Evolutionary conservation across 2,797 vertebrate genomes (phyloP).

Genomic region (Hemibagrus guttatus): DNA sequence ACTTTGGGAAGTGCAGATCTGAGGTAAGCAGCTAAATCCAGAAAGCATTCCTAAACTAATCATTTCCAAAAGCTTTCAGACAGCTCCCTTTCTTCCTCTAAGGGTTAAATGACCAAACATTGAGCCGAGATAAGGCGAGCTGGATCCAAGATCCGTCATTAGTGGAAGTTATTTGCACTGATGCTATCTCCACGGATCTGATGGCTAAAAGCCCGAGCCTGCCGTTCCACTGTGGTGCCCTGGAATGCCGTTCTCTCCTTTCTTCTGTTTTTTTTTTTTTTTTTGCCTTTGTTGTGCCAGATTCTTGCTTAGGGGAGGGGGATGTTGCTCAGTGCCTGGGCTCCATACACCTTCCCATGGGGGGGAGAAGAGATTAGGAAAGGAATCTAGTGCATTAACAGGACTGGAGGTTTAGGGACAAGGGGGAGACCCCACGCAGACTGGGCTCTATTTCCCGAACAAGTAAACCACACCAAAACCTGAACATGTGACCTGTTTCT

Average conservation of each 20-base stretch:
- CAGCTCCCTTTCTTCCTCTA: slow-evolving; percentile 32
- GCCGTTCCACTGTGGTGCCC: slow-evolving; percentile 48
- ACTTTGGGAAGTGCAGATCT: background rate
- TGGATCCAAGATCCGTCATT: slow-evolving; percentile 54
- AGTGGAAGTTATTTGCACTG: slow-evolving; percentile 54
- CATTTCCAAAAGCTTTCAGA: slow-evolving; percentile 7
- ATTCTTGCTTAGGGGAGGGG: slow-evolving; percentile 5
- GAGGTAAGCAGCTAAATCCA: background rate
- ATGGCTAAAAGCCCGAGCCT: slow-evolving; percentile 31
- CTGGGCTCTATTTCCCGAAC: slow-evolving; percentile 47
- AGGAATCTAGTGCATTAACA: slow-evolving; percentile 21
- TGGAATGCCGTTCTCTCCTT: slow-evolving; percentile 45
- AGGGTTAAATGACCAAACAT: slow-evolving; percentile 42
- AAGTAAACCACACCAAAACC: slow-evolving; percentile 46
- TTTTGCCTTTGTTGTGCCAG: slow-evolving; percentile 65
- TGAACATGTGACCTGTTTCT: slow-evolving; percentile 50
- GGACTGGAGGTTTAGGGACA: background rate
- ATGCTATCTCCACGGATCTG: slow-evolving; percentile 49
- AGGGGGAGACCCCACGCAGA: slow-evolving; percentile 33
- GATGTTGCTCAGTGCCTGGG: slow-evolving; percentile 47
- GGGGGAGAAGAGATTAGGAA: slow-evolving; percentile 24
- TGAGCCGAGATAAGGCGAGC: slow-evolving; percentile 42
- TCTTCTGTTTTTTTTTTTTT: slow-evolving; percentile 64
- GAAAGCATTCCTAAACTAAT: slow-evolving; percentile 11
- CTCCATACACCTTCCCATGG: slow-evolving; percentile 43